These are phyloP conservation scores for Platerodrilus igneus DNA, from an alignment of 2,888 invertebrate species.

Conservation along the genomic window DNA sequence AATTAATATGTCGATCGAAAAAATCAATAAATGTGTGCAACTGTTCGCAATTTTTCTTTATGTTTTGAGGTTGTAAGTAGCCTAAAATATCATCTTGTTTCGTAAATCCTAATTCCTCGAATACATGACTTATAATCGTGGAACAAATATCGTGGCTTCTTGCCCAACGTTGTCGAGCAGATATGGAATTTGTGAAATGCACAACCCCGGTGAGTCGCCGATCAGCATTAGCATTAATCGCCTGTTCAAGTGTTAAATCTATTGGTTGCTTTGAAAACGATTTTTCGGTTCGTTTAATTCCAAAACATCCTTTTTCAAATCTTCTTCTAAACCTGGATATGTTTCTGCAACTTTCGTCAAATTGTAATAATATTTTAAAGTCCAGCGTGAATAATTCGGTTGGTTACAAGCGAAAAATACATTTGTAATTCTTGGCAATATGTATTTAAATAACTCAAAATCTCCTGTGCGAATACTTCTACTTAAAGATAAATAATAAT, in stretches of 20 bases:
- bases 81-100: slow-evolving; percentile 31
- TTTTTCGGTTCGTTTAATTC: slow-evolving; percentile 36
- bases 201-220: slow-evolving; percentile 28
- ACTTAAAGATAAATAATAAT: too few species aligned
- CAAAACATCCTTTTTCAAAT: slow-evolving; percentile 34
- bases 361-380: too few species aligned
- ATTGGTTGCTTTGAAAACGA: slow-evolving; percentile 36
- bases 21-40: slow-evolving; percentile 19
- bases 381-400: too few species aligned
- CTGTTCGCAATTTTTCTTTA: slow-evolving; percentile 24
- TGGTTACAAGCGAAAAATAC: too few species aligned
- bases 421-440: too few species aligned
- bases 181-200: slow-evolving; percentile 33
- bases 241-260: slow-evolving; percentile 38
- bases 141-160: slow-evolving; percentile 27
- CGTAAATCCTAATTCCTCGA: slow-evolving; percentile 26
- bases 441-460: too few species aligned
- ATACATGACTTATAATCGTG: slow-evolving; percentile 28
- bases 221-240: slow-evolving; percentile 37
- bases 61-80: slow-evolving; percentile 27
- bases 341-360: too few species aligned
- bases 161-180: slow-evolving; percentile 32
- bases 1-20: slow-evolving; percentile 26
- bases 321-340: slow-evolving; percentile 32
- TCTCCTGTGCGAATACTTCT: too few species aligned